A percentile compares a stretch with the other conserved stretches of the same genome.
phyloP scores from a whole-genome alignment of 2,888 invertebrate species.

The Aricia artaxerxes region DNA sequence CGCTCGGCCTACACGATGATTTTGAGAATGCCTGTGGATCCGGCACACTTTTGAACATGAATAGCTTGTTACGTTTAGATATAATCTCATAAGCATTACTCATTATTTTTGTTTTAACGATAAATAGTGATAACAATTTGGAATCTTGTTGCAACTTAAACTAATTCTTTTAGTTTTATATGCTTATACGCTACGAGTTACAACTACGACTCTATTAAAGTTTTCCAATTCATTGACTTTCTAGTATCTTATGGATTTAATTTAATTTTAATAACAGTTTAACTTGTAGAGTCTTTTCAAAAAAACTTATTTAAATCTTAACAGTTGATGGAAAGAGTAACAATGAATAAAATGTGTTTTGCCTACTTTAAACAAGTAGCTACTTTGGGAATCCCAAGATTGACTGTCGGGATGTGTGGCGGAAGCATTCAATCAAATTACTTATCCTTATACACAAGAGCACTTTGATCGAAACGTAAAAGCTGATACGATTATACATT shows the following conservation, averaged over 20 bases:
- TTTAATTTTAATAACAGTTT: too few relatives aligned
- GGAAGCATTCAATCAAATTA: neutral
- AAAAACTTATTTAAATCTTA: too few relatives aligned
- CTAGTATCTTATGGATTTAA: too few relatives aligned
- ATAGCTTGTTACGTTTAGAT: conserved; percentile 22
- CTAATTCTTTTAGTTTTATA: too few relatives aligned
- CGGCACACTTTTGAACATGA: conserved; percentile 36
- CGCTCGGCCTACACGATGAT: conserved; percentile 59
- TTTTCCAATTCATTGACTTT: too few relatives aligned
- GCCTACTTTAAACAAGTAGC: neutral
- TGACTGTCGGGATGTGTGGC: neutral
- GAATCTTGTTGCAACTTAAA: too few relatives aligned
- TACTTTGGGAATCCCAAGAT: neutral
- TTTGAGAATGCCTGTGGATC: conserved; percentile 40
- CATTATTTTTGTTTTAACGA: neutral
- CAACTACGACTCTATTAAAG: too few relatives aligned
- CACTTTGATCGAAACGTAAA: neutral
- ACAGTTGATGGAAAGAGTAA: too few relatives aligned
- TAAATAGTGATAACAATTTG: neutral
- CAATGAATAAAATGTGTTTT: too few relatives aligned
- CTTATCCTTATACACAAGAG: neutral
- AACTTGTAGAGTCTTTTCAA: too few relatives aligned
- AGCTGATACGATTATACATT: neutral
- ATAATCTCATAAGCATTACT: neutral
- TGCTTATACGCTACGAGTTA: too few relatives aligned